Evolutionary conservation across 2,888 invertebrate genomes (phyloP).

Genomic region (Therioaphis trifolii): DNA sequence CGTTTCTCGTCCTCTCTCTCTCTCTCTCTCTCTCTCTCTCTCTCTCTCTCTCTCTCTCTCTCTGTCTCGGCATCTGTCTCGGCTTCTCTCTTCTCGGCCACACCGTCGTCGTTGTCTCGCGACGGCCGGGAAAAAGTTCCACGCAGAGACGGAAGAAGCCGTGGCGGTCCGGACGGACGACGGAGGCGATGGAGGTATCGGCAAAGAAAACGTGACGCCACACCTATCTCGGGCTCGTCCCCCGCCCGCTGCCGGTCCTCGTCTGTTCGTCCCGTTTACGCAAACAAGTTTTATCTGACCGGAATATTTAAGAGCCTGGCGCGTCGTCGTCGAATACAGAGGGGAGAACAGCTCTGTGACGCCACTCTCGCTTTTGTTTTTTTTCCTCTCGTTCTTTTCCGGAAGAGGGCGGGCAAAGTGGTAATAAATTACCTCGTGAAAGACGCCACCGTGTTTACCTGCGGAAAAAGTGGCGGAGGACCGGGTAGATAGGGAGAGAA

Average conservation of each 20-base stretch:
- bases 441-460: too few species aligned
- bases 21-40: too few species aligned
- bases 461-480: too few species aligned
- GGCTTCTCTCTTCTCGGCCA: not conserved
- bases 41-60: too few species aligned
- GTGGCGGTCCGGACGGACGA: not conserved
- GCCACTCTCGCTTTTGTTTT: too few species aligned
- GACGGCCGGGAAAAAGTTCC: not conserved
- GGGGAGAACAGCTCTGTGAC: too few species aligned
- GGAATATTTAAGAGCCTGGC: slow-evolving; percentile 51
- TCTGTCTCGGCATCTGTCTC: too few species aligned
- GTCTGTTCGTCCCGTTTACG: slow-evolving; percentile 22
- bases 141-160: not conserved
- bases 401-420: not conserved
- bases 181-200: not conserved
- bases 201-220: slow-evolving; percentile 42
- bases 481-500: slow-evolving; percentile 1
- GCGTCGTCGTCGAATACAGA: too few species aligned
- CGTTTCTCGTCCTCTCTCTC: too few species aligned
- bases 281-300: slow-evolving; percentile 62
- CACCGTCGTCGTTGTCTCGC: not conserved
- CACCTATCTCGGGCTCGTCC: not conserved
- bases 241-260: too few species aligned
- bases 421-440: slow-evolving; percentile 39
- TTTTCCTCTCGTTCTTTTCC: too few species aligned